phyloP scores from a whole-genome alignment of 2,113 vertebrate genomes.

The Poeciliopsis occidentalis region DNA sequence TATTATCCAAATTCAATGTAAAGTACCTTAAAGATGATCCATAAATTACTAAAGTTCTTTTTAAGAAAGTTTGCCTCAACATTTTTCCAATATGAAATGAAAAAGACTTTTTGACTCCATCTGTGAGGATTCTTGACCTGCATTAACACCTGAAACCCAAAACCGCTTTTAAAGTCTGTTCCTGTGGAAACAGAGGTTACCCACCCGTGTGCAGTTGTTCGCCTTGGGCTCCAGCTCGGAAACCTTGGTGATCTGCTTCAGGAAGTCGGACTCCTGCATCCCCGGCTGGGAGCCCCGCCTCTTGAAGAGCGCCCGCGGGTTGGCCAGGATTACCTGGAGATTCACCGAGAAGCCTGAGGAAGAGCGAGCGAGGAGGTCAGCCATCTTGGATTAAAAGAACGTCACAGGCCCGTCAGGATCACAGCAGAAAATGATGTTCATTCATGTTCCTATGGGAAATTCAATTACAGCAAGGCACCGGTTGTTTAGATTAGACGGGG shows the following conservation, averaged over 20 bases:
- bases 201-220: constrained; percentile 95
- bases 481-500: neutral
- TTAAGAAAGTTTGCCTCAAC: neutral
- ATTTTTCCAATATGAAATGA: neutral
- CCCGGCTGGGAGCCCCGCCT: constrained; percentile 94
- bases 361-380: neutral
- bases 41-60: neutral
- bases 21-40: neutral
- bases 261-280: constrained; percentile 99
- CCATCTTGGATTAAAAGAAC: neutral
- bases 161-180: constrained; percentile 1
- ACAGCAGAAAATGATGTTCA: constrained; percentile 17
- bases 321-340: constrained; percentile 92
- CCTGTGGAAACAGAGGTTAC: constrained; percentile 12
- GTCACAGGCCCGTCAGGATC: neutral
- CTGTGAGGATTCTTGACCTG: neutral
- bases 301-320: constrained; percentile 94
- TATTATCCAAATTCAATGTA: neutral
- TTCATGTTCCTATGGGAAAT: constrained; percentile 47
- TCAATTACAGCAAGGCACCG: constrained; percentile 24
- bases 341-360: constrained; percentile 93
- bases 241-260: constrained; percentile 95
- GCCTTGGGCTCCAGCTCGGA: constrained; percentile 96
- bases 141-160: neutral
- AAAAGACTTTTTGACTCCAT: neutral